phyloP scores from a whole-genome alignment of 2,888 invertebrate species.

The Bombylius discolor region DNA sequence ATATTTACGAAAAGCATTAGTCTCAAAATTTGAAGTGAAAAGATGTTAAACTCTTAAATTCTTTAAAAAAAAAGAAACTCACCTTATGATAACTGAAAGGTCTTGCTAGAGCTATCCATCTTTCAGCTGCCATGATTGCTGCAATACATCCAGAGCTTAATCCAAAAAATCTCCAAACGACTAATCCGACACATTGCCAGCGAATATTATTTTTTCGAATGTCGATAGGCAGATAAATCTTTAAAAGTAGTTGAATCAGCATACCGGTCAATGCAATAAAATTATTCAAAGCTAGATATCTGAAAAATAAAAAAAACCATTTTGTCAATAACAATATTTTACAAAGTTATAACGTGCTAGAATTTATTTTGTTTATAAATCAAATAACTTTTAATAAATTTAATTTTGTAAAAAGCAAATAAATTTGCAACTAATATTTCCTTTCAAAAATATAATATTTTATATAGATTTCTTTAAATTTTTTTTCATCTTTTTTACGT shows the following conservation, averaged over 20 bases:
- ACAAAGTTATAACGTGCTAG: too few relatives aligned
- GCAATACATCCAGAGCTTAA: conserved; percentile 79
- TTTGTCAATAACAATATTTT: too few relatives aligned
- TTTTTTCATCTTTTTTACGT: too few relatives aligned
- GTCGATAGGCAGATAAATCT: conserved; percentile 32
- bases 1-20: too few relatives aligned
- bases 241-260: conserved; percentile 53
- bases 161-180: conserved; percentile 69
- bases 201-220: conserved; percentile 21
- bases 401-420: too few relatives aligned
- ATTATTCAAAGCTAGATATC: conserved; percentile 67
- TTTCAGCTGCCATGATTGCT: conserved; percentile 75
- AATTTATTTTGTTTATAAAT: too few relatives aligned
- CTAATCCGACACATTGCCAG: conserved; percentile 39
- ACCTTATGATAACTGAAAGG: conserved; percentile 85
- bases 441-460: too few relatives aligned
- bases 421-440: too few relatives aligned
- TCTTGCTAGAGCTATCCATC: conserved; percentile 73
- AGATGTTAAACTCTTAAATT: too few relatives aligned
- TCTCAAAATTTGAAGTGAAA: too few relatives aligned
- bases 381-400: too few relatives aligned
- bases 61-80: neutral
- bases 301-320: conserved; percentile 21
- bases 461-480: too few relatives aligned
- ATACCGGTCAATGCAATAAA: conserved; percentile 67